Conservation (phyloP, 1,140 invertebrate species). For the Caenorhabditis elegans region DNA sequence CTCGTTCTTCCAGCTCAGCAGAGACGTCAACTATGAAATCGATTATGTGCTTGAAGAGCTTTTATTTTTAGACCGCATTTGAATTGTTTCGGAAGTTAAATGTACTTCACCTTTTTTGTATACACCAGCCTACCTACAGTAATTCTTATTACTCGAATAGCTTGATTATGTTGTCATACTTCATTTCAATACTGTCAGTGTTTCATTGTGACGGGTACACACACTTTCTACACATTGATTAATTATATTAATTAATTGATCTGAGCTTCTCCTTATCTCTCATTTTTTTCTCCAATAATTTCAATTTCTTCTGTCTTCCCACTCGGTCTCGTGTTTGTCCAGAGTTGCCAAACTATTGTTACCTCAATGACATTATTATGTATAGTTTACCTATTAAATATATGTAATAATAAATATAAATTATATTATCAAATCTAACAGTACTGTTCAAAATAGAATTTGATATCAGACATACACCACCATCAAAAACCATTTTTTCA, state of each 20-base stretch:
- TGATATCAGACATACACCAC: neutral
- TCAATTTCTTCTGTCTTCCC: neutral
- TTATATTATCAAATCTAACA: neutral
- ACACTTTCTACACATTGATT: constrained; percentile 1
- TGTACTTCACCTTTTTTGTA: no score
- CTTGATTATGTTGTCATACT: neutral
- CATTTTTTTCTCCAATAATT: neutral
- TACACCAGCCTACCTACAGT: no score
- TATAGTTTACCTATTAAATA: neutral
- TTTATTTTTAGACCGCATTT: constrained; percentile 1
- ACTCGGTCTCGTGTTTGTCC: constrained; percentile 18
- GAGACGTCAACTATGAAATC: neutral
- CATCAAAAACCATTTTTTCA: neutral
- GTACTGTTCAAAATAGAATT: no score
- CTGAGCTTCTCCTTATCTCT: neutral
- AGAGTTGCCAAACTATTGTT: constrained; percentile 11
- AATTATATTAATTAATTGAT: constrained; percentile 31
- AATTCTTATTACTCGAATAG: neutral
- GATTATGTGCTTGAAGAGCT: neutral
- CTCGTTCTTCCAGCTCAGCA: constrained; percentile 14
- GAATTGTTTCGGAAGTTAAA: neutral
- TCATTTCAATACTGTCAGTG: constrained; percentile 1
- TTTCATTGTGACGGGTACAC: neutral
- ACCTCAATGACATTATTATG: neutral
- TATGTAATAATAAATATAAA: neutral